Evolutionary conservation across 2,797 vertebrate genomes (phyloP).

Genomic region (Pseudochirops corinnae): DNA sequence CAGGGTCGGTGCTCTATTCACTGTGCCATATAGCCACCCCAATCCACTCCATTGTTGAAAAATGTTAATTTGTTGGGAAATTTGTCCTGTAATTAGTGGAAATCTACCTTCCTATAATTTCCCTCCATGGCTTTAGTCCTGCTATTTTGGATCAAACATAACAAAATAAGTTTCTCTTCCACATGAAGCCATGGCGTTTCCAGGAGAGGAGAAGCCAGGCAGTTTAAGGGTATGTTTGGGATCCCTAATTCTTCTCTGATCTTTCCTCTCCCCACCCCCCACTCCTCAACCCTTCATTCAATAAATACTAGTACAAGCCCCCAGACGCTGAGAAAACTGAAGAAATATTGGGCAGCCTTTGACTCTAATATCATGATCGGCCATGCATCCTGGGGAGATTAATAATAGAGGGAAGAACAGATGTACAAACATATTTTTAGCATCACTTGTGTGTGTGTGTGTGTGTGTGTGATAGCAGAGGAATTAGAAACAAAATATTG

Average conservation of each 20-base stretch:
- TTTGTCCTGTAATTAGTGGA: not conserved
- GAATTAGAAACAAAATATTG: not conserved
- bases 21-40: too few relatives aligned
- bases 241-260: not conserved
- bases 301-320: not conserved
- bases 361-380: not conserved
- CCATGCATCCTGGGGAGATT: not conserved
- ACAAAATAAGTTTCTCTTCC: too few relatives aligned
- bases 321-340: not conserved
- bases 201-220: not conserved
- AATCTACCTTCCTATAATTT: not conserved
- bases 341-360: not conserved
- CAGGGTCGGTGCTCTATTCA: too few relatives aligned
- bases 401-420: not conserved
- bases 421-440: not conserved
- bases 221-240: not conserved
- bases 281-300: not conserved
- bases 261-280: too few relatives aligned
- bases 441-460: not conserved
- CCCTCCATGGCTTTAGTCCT: not conserved
- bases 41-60: not conserved
- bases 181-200: not conserved
- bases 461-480: not conserved
- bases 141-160: not conserved
- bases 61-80: not conserved